phyloP scores from a whole-genome alignment of 2,113 vertebrate genomes.

The Suncus etruscus region DNA sequence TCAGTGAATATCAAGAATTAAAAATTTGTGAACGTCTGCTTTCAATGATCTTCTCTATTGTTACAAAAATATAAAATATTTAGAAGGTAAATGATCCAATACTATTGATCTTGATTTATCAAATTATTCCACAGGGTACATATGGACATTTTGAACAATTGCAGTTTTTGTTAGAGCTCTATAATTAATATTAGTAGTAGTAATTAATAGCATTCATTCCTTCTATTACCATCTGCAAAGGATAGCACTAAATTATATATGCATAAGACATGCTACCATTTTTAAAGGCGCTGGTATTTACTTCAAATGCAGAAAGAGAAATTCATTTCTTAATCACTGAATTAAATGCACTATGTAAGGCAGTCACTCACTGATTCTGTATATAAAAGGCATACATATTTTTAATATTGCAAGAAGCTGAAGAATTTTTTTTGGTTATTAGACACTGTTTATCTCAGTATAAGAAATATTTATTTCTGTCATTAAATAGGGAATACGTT shows the following conservation, averaged over 20 bases:
- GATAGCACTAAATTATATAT: background rate
- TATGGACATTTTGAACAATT: background rate
- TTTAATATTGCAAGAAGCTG: slow-evolving; percentile 44
- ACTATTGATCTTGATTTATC: slow-evolving; percentile 4
- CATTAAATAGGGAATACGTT: slow-evolving; percentile 16
- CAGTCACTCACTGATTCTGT: background rate
- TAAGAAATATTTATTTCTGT: slow-evolving; percentile 32
- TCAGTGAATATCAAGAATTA: background rate
- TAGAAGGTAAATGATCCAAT: background rate
- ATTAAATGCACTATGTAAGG: slow-evolving; percentile 24
- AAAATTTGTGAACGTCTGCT: background rate
- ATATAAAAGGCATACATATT: background rate
- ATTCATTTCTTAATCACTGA: slow-evolving; percentile 32
- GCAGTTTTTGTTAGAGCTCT: background rate
- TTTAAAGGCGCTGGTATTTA: background rate
- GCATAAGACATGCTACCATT: background rate
- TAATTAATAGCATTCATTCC: background rate
- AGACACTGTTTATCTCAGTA: slow-evolving; percentile 32
- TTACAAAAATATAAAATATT: background rate
- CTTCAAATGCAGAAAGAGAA: background rate
- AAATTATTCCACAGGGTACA: background rate
- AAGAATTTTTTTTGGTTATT: slow-evolving; percentile 33
- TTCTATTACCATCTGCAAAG: background rate
- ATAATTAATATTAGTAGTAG: too few species aligned
- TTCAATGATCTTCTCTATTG: background rate